Evolutionary conservation across 2,113 vertebrate species (phyloP), one percentile per base, ranked within the genome.

Genomic region (Epinephelus moara): DNA sequence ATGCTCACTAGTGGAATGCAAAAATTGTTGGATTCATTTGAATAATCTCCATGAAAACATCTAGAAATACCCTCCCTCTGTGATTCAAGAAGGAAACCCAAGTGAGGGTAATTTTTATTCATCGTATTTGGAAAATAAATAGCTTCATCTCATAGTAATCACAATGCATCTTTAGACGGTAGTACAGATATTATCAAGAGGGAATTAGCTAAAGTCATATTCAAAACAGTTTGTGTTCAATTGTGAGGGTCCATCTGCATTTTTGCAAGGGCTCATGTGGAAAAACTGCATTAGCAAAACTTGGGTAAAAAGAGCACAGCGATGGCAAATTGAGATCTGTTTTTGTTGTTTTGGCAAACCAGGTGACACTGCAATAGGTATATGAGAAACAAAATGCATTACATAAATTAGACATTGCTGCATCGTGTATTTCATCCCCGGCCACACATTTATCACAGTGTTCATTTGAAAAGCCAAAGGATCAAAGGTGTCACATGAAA

Each of bases 371-470:
- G 49, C 27, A 61, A 67, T 53, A 30, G 42, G 18, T 60, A 3
- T n/a, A 47, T 23, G 5, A 27, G 4, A 30, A 49, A 45, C 33
- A 63, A 78, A 78, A 63, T 72, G 49, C 68, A 81, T 33, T 14
- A 75, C 86, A 82, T 50, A 59, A 81, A 82, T 56, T 3, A 45
- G 25, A 81, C 67, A 13, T 50, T 60, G 45, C 70, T 78, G 70
- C 47, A 40, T 57, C 72, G 49, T 69, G 76, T 70, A 25, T 78
- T 53, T 61, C 42, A 25, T 81, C 81, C 63, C 67, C 82, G 79
- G 79, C 90, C 50, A 80, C 84, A 85, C 73, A 86, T 87, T 78
- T 71, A 88, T 96, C 95, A 95, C 95, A 96, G 95, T 95, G 95
- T 90, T 90, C 70, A 70, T 87, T 86, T 78, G 21, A 82, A 90